These are phyloP conservation scores for Rhombomys opimus DNA, from an alignment of 2,113 vertebrate species.

Conservation along the genomic window DNA sequence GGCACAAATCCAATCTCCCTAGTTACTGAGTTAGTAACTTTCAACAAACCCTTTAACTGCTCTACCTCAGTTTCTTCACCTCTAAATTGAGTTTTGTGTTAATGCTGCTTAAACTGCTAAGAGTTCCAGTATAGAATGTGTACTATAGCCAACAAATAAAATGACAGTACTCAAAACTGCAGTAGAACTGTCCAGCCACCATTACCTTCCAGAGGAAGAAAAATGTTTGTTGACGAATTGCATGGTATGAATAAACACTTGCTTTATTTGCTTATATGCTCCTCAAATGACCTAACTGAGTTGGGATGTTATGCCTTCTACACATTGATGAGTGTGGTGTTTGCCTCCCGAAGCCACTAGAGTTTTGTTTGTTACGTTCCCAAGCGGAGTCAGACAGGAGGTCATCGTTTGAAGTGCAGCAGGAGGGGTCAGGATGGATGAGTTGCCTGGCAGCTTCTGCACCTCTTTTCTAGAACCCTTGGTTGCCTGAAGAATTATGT, in stretches of 20 bases:
- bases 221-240: not conserved
- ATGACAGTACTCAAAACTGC: not conserved
- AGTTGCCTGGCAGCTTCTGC: slow-evolving; percentile 16
- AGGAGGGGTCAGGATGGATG: not conserved
- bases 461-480: slow-evolving; percentile 50
- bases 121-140: not conserved
- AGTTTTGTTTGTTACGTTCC: not conserved
- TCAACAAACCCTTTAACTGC: not conserved
- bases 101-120: not conserved
- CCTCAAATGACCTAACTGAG: not conserved
- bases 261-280: not conserved
- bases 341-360: not conserved
- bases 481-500: slow-evolving; percentile 20
- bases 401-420: not conserved
- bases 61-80: not conserved
- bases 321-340: not conserved
- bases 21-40: not conserved
- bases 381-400: not conserved
- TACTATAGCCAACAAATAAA: not conserved
- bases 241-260: slow-evolving; percentile 9
- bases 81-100: slow-evolving; percentile 7
- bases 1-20: not conserved
- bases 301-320: not conserved
- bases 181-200: not conserved
- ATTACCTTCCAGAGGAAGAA: not conserved